These are phyloP conservation scores for Eristalinus aeneus DNA, from an alignment of 2,888 invertebrate species.

Conservation along the genomic window DNA sequence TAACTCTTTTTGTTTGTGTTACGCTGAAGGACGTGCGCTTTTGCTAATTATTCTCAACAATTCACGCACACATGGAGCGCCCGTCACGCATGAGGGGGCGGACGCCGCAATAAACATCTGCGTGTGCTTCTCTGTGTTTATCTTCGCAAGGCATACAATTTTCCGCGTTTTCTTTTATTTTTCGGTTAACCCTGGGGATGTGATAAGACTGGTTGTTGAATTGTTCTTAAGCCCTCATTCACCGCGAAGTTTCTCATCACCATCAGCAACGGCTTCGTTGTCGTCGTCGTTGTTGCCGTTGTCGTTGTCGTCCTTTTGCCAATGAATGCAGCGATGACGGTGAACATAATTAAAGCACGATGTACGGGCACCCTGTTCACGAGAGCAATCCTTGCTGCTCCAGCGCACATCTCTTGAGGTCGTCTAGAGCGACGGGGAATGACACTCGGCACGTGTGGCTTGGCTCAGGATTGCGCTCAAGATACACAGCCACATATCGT, in stretches of 20 bases:
- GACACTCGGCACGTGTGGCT: constrained; percentile 16
- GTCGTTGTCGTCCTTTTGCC: neutral
- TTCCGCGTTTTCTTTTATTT: neutral
- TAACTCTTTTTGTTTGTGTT: constrained; percentile 47
- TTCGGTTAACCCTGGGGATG: constrained; percentile 13
- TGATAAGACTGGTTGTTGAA: constrained; percentile 17
- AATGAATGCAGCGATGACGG: constrained; percentile 25
- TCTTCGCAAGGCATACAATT: constrained; percentile 14
- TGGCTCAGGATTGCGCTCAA: neutral
- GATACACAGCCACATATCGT: neutral
- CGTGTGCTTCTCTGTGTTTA: constrained; percentile 10
- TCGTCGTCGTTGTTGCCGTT: neutral
- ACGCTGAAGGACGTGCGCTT: constrained; percentile 1
- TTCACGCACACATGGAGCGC: constrained; percentile 37
- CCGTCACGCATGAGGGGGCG: constrained; percentile 40
- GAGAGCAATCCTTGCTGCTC: neutral
- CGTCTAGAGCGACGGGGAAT: neutral
- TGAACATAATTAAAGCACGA: constrained; percentile 1
- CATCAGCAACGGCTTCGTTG: neutral
- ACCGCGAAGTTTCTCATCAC: neutral
- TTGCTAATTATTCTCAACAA: constrained; percentile 50
- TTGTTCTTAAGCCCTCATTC: neutral
- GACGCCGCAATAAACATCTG: neutral
- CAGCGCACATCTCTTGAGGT: neutral
- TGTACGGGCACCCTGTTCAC: neutral